A percentile compares a stretch with the other conserved stretches of the same genome.
phyloP scores from a whole-genome alignment of 2,888 invertebrate species.

The Melinaea menophilus region DNA sequence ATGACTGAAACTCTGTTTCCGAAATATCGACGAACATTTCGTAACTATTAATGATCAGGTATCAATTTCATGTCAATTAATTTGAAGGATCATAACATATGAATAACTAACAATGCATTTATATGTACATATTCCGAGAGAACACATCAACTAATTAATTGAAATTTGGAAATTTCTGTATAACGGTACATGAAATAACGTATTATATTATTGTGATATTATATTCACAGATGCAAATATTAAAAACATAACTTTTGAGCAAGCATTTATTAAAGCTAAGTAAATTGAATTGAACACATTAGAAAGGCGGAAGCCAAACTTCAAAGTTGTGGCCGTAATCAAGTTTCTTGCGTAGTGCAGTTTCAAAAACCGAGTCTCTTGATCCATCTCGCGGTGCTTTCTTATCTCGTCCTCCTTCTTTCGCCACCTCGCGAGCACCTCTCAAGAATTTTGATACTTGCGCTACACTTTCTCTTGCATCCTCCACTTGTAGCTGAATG shows the following conservation, averaged over 20 bases:
- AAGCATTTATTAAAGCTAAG: conserved; percentile 41
- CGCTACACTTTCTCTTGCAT: conserved; percentile 66
- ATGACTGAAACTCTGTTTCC: conserved; percentile 17
- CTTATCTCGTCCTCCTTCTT: conserved; percentile 54
- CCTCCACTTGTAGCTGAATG: conserved; percentile 56
- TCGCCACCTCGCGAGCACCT: conserved; percentile 64
- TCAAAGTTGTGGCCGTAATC: conserved; percentile 70
- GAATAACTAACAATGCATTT: not conserved
- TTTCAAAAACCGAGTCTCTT: conserved; percentile 68
- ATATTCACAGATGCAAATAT: not conserved
- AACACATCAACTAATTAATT: not conserved
- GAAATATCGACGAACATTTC: conserved; percentile 20
- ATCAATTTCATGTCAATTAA: conserved; percentile 22
- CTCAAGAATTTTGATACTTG: conserved; percentile 65
- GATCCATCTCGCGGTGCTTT: conserved; percentile 61
- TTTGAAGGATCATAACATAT: conserved; percentile 2
- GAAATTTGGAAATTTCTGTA: not conserved
- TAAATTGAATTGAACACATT: conserved; percentile 57
- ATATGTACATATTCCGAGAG: not conserved
- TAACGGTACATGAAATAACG: not conserved
- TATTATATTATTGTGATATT: not conserved
- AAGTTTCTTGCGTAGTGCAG: conserved; percentile 74
- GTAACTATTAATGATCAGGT: conserved; percentile 17
- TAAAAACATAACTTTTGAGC: conserved; percentile 19
- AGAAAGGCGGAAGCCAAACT: conserved; percentile 78